Percentiles rank a stretch among this genome's conserved stretches.
Evolutionary conservation across 2,888 invertebrate species (phyloP).

Genomic region (Marasmarcha lunaedactyla): DNA sequence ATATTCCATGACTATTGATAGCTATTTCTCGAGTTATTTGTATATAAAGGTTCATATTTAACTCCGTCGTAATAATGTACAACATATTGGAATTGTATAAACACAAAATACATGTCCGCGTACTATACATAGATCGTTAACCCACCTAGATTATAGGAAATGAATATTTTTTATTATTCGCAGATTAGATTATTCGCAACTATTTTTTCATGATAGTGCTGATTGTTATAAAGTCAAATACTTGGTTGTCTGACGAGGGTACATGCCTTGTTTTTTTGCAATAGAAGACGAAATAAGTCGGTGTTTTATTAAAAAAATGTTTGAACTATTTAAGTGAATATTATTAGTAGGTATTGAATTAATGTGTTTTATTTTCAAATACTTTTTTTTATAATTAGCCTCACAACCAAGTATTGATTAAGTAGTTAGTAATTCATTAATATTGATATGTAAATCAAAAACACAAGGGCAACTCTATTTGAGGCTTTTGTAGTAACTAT

Average conservation of each 20-base stretch:
- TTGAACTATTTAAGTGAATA: no score
- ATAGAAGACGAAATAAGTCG: no score
- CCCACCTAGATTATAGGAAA: slow-evolving; percentile 41
- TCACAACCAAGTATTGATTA: slow-evolving; percentile 12
- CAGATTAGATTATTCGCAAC: slow-evolving; percentile 53
- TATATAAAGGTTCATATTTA: slow-evolving; percentile 20
- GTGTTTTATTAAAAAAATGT: no score
- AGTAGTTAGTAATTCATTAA: slow-evolving; percentile 1
- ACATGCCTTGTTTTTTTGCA: no score
- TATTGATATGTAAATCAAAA: no score
- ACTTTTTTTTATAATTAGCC: no score
- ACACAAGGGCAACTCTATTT: no score
- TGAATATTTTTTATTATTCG: slow-evolving; percentile 48
- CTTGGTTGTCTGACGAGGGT: background rate
- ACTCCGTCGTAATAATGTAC: background rate
- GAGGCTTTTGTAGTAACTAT: no score
- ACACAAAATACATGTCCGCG: slow-evolving; percentile 37
- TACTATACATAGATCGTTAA: slow-evolving; percentile 29
- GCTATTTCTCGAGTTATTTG: slow-evolving; percentile 13
- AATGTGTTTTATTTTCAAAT: no score
- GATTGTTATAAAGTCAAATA: slow-evolving; percentile 28
- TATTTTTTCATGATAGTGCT: slow-evolving; percentile 63
- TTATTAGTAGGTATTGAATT: no score
- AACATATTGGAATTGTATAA: slow-evolving; percentile 27
- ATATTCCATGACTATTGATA: slow-evolving; percentile 1